Evolutionary conservation across 2,113 vertebrate genomes (phyloP), one percentile per base, ranked within the genome.

Genomic region (Fregata magnificens): DNA sequence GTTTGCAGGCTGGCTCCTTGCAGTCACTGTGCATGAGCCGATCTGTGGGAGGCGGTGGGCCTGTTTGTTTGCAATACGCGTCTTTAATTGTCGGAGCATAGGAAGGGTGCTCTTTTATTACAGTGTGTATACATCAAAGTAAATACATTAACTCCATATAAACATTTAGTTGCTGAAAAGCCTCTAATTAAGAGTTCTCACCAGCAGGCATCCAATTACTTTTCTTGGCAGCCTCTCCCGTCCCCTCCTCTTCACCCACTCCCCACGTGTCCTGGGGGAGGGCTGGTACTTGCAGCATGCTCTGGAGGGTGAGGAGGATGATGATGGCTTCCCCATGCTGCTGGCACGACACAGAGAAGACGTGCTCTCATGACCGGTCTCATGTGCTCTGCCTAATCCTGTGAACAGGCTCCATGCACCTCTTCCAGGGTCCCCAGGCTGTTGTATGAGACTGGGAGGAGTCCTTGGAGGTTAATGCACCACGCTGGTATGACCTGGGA

Each of bases 161-260:
- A 94, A 88, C 67, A 50, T 79, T 36, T 52, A 34, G 26, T 59
- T 55, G 76, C 52, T 42, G 85, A 93, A 94, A 94, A 94, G 50
- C 50, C 38, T 83, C 85, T 95, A 65, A 94, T 97, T 95, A 90
- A 49, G 88, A 49, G 78, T 72, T 96, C 70, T 82, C 13, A 29
- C 49, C 70, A 91, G 66, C 82, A 93, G 82, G 62, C 82, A 76
- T 55, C 74, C 55, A 61, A 53, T 95, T 95, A 28, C 49, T 88
- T 82, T 20, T 90, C 85, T 70, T 82, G 76, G 79, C 92, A 90
- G 90, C 36, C 32, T 91, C 40, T 79, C 49, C 31, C 69, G 90
- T 84, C 70, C 81, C 62, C 44, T 92, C 1, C 20, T 73, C 74
- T 88, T 82, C 67, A 58, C 11, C 58, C 36, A 15, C 20, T 65